Base-by-base conservation (phyloP, 1,140 invertebrate genomes). In the Plodia interpunctella region DNA sequence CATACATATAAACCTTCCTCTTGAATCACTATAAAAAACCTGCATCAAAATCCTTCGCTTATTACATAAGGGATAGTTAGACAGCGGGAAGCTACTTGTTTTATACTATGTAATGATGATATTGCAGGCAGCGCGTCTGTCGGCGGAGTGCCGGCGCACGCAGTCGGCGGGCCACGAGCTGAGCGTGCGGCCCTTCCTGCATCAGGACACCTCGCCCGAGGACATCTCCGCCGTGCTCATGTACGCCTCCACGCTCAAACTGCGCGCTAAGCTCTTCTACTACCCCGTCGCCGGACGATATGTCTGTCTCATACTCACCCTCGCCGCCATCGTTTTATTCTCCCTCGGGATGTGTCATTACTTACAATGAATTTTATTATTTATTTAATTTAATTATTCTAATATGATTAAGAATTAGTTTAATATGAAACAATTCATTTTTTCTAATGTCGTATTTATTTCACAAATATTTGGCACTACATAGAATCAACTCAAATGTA, bases 181-280 rank as follows among this genome's bases (percentile, higher is more conserved):
- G 51, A 90, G 94, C 32, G 92, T 93, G n/a, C 90, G 95, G 20
- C 95, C 95, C 1, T 96, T 95, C 76, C 93, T 95, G 1, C 95
- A 96, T 89, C 94, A 95, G 82, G 92, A 93, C 65, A 94, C 94
- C 21, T 91, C 94, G 0, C 91, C 92, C 49, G 91, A 93, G 69
- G 94, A 96, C 88, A 89, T 96, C 50, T 93, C 94, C 72, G 93
- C 94, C 0, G 92, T 96, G 64, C 88, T 96, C n/a, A 81, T 95
- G 25, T 96, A 94, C 76, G 93, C 95, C 2, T 94, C 94, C 5
- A 94, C 93, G 5, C 88, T 96, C 59, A 92, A 92, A 70, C 93
- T 96, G 80, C 92, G 92, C 59, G 95, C 94, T 1, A 93, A 93
- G 80, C 81, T 96, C 0, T 95, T 94, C 73, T 90, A 92, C 79